Base-by-base conservation (phyloP, 1,140 invertebrate species). In the Melitaea cinxia region DNA sequence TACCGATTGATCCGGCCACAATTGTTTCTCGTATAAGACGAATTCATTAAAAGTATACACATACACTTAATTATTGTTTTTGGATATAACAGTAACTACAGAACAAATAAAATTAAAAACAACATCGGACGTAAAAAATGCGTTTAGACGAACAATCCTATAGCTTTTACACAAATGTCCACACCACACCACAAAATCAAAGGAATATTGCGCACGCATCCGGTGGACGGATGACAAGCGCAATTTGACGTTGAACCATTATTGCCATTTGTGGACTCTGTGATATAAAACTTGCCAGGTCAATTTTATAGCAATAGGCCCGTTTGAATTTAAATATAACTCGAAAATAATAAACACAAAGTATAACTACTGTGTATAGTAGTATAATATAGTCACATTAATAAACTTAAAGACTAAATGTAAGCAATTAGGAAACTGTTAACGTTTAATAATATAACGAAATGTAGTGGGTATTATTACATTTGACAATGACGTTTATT, bases 171-270 rank as follows among this genome's bases (percentile, higher is more conserved):
- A 66, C 61, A 45, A 64, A 71, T 64, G 60, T 60, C 42, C 42
- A 65, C 63, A 63, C 60, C 68, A 65, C 66, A 71, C 63, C 39
- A 69, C 65, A 68, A 72, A 63, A 57, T 58, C 52, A 61, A 70
- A 59, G 49, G 55, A 75, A 72, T 69, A 73, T 69, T 75, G 75
- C 75, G 73, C 76, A 78, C 76, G 76, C 76, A 78, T 78, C 73
- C 68, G 56, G 65, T 59, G 42, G 58, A 66, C 58, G 47, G 39
- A 69, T 72, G 70, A 65, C 72, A 70, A 64, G 54, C 45, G 23
- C 54, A 37, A 65, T 10, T 37, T 73, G 72, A 72, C 70, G 64
- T 65, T 57, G 62, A 9, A 54, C 23, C 3, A 64, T 56, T 68
- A 53, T 68, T 68, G 54, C 62, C 57, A n/a, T n/a, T n/a, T n/a